These are phyloP conservation scores for Dromococcyx pavoninus DNA, from an alignment of 2,797 vertebrate species.

Conservation along the genomic window DNA sequence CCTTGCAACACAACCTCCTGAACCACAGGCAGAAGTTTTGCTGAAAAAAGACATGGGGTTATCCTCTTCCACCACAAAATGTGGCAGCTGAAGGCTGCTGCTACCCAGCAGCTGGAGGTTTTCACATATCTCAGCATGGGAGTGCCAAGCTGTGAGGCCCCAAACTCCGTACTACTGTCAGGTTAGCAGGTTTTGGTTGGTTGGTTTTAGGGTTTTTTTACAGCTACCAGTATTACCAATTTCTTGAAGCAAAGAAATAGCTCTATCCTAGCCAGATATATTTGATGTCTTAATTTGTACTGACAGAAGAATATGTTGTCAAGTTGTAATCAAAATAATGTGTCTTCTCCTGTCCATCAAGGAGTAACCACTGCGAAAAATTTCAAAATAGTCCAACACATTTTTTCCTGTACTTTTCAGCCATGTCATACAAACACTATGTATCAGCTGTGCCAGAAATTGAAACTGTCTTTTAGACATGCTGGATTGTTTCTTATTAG, in stretches of 20 bases:
- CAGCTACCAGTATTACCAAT: background rate
- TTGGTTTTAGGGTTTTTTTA: background rate
- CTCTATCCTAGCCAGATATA: background rate
- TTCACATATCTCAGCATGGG: background rate
- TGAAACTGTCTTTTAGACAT: constrained; percentile 12
- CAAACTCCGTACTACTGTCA: background rate
- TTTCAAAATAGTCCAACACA: background rate
- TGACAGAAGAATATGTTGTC: background rate
- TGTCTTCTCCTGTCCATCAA: background rate
- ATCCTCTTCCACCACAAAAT: background rate
- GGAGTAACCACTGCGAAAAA: background rate
- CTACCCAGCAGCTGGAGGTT: background rate
- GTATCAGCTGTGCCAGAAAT: background rate
- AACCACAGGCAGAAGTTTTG: background rate
- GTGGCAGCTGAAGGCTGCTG: background rate
- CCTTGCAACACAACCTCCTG: background rate
- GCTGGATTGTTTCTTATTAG: constrained; percentile 45
- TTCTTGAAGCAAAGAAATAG: background rate
- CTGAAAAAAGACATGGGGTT: background rate
- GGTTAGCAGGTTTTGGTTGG: background rate
- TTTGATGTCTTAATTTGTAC: background rate
- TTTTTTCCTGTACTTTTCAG: background rate
- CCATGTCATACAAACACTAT: background rate
- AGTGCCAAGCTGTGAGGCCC: background rate
- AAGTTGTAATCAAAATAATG: background rate